Conservation (phyloP, 2,113 vertebrate genomes). For the Hydropotes inermis region DNA sequence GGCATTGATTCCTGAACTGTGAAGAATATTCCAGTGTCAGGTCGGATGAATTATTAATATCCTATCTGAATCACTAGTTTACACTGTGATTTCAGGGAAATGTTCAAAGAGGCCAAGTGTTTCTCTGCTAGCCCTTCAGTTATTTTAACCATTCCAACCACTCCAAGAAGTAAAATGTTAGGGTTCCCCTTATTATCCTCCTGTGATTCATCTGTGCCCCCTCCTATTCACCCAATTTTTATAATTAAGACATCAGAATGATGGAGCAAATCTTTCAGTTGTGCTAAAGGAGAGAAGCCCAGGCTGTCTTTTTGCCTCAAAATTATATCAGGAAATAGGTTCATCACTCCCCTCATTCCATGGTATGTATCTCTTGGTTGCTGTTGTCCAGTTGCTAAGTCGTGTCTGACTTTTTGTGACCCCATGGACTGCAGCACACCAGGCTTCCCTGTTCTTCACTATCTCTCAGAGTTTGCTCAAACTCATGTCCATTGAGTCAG, state of each 20-base stretch:
- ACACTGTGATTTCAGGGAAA: not conserved
- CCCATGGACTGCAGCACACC: not conserved
- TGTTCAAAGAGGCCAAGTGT: not conserved
- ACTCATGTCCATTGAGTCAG: not conserved
- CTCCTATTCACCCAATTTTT: not conserved
- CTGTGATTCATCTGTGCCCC: not conserved
- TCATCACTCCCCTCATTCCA: too few species aligned
- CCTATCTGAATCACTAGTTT: not conserved
- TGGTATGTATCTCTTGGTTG: not conserved
- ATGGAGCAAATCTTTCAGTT: not conserved
- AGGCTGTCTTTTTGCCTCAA: not conserved
- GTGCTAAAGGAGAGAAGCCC: not conserved
- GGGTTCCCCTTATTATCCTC: not conserved
- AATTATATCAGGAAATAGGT: not conserved
- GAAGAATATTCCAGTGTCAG: not conserved
- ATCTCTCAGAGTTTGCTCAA: not conserved
- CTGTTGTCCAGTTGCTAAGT: not conserved
- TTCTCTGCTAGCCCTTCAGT: not conserved
- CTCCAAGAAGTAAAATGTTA: not conserved
- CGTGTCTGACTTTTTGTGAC: not conserved
- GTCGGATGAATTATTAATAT: not conserved
- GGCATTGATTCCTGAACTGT: not conserved
- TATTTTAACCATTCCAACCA: not conserved
- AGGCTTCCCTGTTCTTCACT: not conserved
- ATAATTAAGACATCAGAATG: not conserved